A percentile compares a stretch with the other conserved stretches of the same genome.
phyloP scores from a whole-genome alignment of 2,797 vertebrate genomes.

The Pygocentrus nattereri region DNA sequence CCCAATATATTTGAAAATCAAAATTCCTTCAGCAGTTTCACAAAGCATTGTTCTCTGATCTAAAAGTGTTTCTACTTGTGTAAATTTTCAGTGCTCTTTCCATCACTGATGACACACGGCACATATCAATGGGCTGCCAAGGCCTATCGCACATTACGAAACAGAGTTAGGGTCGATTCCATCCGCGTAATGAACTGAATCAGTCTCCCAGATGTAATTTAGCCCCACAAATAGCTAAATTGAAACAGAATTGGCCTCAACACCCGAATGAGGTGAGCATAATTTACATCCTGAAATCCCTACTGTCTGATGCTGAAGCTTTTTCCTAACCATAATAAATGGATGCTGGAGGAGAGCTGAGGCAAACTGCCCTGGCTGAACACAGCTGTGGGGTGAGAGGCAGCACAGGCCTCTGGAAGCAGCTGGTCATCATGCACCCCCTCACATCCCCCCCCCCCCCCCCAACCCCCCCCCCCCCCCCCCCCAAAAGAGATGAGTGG shows the following conservation, averaged over 20 bases:
- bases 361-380: constrained; percentile 17
- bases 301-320: constrained; percentile 21
- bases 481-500: background rate
- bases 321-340: constrained; percentile 34
- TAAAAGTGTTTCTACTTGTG: background rate
- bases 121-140: background rate
- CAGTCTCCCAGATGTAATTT: constrained; percentile 33
- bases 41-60: background rate
- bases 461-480: background rate
- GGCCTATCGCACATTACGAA: background rate
- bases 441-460: background rate
- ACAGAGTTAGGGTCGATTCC: constrained; percentile 12
- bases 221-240: constrained; percentile 19
- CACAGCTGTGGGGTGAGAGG: constrained; percentile 8
- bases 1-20: background rate
- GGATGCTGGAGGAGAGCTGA: constrained; percentile 19
- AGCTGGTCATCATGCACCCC: constrained; percentile 23
- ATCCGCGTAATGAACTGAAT: constrained; percentile 15
- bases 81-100: background rate
- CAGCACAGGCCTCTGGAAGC: constrained; percentile 1
- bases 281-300: constrained; percentile 27
- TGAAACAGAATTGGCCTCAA: constrained; percentile 26
- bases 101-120: background rate
- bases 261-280: constrained; percentile 18
- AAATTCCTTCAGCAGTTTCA: background rate